Conservation (phyloP, 2,797 vertebrate genomes). For the Hirundo rustica region DNA sequence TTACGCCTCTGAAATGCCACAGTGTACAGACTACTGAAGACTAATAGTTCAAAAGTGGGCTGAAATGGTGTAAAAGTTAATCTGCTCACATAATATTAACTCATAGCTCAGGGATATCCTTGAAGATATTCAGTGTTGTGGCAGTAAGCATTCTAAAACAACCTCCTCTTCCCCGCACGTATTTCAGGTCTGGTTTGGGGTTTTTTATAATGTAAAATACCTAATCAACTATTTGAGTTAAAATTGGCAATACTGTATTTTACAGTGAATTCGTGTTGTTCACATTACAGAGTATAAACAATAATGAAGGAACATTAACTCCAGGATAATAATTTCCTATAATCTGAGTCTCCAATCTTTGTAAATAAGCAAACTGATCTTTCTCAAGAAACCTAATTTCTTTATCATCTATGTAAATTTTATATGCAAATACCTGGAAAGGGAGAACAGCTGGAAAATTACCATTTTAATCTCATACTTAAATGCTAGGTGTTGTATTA, state of each 20-base stretch:
- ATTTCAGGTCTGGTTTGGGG: background rate
- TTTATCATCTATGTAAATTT: background rate
- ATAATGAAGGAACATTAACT: background rate
- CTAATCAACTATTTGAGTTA: background rate
- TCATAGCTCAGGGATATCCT: background rate
- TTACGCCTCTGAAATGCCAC: background rate
- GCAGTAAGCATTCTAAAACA: background rate
- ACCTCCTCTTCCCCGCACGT: rapidly evolving
- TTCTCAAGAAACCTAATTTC: background rate
- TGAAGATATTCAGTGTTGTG: background rate
- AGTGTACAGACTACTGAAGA: background rate
- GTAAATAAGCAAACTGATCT: background rate
- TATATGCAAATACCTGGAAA: conserved; percentile 1
- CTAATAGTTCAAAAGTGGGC: background rate
- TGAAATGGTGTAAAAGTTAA: background rate
- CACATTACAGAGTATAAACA: background rate
- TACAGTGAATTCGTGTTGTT: background rate
- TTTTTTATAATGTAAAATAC: background rate
- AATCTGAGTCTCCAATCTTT: background rate
- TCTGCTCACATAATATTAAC: background rate
- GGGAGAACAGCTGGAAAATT: background rate
- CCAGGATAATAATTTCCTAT: background rate
- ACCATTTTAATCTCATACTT: background rate
- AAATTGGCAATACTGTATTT: background rate
- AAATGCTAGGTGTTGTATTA: background rate